Evolutionary conservation across 2,797 vertebrate genomes (phyloP).

Genomic region (Intellagama lesueurii): DNA sequence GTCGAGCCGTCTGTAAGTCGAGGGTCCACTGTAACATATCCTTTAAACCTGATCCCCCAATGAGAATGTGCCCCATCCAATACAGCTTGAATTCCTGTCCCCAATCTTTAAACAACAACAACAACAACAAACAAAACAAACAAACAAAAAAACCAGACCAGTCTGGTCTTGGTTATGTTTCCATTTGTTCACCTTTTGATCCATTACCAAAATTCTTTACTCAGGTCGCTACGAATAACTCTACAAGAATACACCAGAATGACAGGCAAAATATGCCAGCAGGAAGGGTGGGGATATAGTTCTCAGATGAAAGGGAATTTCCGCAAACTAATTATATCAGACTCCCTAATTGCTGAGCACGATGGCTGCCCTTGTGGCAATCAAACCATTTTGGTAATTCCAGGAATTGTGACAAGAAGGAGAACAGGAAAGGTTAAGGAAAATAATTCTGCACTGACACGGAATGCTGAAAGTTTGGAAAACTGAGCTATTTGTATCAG

Average conservation of each 20-base stretch:
- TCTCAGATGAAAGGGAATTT: conserved; percentile 51
- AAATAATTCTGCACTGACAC: neutral
- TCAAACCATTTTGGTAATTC: neutral
- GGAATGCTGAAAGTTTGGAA: neutral
- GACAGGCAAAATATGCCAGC: neutral
- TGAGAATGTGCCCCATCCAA: too few species aligned
- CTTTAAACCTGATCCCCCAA: too few species aligned
- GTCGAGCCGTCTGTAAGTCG: too few species aligned
- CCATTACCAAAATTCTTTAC: neutral
- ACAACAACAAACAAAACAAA: too few species aligned
- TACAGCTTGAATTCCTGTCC: neutral
- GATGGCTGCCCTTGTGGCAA: conserved; percentile 17
- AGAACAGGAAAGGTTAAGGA: neutral
- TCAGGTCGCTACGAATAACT: conserved; percentile 4
- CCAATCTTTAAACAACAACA: neutral
- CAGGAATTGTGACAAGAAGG: neutral
- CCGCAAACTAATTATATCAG: conserved; percentile 50
- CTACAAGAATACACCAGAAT: neutral
- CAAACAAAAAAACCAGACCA: too few species aligned
- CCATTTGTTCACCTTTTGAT: neutral
- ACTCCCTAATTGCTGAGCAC: conserved; percentile 37
- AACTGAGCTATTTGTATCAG: neutral
- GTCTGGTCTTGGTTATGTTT: neutral
- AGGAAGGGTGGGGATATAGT: conserved; percentile 44
- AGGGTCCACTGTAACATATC: too few species aligned